phyloP scores from a whole-genome alignment of 2,888 invertebrate species.

The Hirtodrosophila cameraria region DNA sequence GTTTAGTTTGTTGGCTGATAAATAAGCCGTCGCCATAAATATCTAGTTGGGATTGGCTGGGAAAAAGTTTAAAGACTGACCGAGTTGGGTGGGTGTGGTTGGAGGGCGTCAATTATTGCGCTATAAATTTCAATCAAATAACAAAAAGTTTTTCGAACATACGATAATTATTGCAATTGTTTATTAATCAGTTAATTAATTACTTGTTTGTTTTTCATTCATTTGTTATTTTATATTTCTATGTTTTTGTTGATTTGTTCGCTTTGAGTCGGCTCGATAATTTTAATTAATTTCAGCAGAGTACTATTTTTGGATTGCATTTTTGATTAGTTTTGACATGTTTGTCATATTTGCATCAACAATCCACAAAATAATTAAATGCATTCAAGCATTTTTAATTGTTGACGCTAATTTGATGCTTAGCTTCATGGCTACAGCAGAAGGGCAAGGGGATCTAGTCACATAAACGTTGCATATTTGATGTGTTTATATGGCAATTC shows the following conservation, averaged over 20 bases:
- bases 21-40: neutral
- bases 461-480: conserved; percentile 55
- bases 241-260: conserved; percentile 49
- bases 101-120: conserved; percentile 53
- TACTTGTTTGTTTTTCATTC: conserved; percentile 35
- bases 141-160: conserved; percentile 5
- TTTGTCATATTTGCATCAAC: conserved; percentile 55
- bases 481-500: conserved; percentile 51
- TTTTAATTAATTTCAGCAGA: conserved; percentile 70
- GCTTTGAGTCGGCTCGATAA: conserved; percentile 45
- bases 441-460: conserved; percentile 7
- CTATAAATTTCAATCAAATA: conserved; percentile 47
- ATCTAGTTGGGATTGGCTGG: neutral
- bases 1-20: conserved; percentile 3
- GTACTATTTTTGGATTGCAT: conserved; percentile 60
- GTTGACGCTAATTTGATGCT: conserved; percentile 68
- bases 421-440: conserved; percentile 29
- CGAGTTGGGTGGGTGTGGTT: neutral
- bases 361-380: conserved; percentile 75
- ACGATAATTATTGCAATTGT: conserved; percentile 39
- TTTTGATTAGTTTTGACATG: conserved; percentile 70
- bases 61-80: neutral
- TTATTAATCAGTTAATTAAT: conserved; percentile 67
- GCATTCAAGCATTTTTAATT: conserved; percentile 80
- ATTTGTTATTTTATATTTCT: conserved; percentile 37